Evolutionary conservation across 92 coral and sea anemone genomes (phyloP).

Genomic region (Epizoanthus stellaris): DNA sequence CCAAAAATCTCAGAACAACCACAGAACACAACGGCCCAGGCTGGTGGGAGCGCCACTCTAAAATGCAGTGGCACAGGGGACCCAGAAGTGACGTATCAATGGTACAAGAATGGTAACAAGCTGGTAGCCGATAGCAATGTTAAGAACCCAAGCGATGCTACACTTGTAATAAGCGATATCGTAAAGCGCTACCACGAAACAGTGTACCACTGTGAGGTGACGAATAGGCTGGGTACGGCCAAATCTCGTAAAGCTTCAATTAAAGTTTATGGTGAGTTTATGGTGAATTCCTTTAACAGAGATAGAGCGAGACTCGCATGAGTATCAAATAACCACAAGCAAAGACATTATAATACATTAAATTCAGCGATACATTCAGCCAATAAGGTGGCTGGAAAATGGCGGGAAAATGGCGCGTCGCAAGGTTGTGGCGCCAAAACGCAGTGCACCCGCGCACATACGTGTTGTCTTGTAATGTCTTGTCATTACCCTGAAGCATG

Average conservation of each 20-base stretch:
- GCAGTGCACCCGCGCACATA: no score
- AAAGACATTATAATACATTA: no score
- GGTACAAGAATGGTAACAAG: conserved; percentile 73
- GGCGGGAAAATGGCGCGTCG: no score
- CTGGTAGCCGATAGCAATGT: conserved; percentile 54
- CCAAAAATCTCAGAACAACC: conserved; percentile 84
- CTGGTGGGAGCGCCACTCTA: conserved; percentile 57
- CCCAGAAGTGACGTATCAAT: conserved; percentile 67
- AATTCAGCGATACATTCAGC: no score
- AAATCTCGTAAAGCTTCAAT: conserved; percentile 68
- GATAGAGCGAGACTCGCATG: no score
- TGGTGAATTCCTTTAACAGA: no score
- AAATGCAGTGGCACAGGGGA: conserved; percentile 84
- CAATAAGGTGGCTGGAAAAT: no score
- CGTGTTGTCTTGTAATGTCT: no score
- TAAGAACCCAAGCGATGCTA: conserved; percentile 52
- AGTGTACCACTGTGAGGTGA: conserved; percentile 70
- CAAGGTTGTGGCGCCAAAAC: no score
- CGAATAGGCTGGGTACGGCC: conserved; percentile 63
- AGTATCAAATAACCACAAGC: no score
- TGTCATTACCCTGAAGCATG: no score
- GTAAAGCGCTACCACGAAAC: conserved; percentile 59
- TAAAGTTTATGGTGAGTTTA: conserved; percentile 77
- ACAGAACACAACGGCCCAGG: conserved; percentile 70
- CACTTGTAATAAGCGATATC: conserved; percentile 12